Percentiles rank a stretch among this genome's conserved stretches.
These are phyloP conservation scores for Drosophila formosana DNA, from an alignment of 2,888 invertebrate genomes.

Conservation along the genomic window DNA sequence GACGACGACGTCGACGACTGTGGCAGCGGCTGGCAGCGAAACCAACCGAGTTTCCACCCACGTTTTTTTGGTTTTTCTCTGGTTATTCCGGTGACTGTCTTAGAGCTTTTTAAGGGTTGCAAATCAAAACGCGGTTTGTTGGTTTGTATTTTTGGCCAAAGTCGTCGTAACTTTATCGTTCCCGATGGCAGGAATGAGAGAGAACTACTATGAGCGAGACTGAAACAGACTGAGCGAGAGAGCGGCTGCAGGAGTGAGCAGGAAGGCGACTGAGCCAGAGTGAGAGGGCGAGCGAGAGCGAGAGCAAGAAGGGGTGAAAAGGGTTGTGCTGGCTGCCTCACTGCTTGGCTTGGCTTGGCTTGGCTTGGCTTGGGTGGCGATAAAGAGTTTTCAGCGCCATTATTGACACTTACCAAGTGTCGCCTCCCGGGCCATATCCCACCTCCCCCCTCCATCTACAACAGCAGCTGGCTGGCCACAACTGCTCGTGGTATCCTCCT, in stretches of 20 bases:
- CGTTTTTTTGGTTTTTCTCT: slow-evolving; percentile 68
- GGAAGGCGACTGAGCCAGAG: not conserved
- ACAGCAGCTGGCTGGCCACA: not conserved
- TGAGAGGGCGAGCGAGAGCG: slow-evolving; percentile 1
- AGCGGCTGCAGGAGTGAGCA: not conserved
- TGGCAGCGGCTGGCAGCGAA: slow-evolving; percentile 26
- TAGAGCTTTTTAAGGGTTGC: slow-evolving; percentile 75
- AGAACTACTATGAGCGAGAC: not conserved
- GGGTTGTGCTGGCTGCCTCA: slow-evolving; percentile 1
- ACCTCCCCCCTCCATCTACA: not conserved
- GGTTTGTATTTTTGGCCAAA: slow-evolving; percentile 81
- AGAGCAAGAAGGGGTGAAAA: not conserved
- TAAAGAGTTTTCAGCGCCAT: slow-evolving; percentile 76
- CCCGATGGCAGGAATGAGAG: slow-evolving; percentile 16
- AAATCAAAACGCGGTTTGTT: slow-evolving; percentile 82
- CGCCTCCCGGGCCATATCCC: slow-evolving; percentile 2
- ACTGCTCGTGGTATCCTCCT: slow-evolving; percentile 8
- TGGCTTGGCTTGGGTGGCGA: slow-evolving; percentile 20
- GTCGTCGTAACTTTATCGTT: slow-evolving; percentile 73
- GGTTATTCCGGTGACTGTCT: slow-evolving; percentile 67
- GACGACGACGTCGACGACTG: not conserved
- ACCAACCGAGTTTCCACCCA: slow-evolving; percentile 70
- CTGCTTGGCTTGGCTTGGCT: not conserved
- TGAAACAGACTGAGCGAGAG: slow-evolving; percentile 5
- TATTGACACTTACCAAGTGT: slow-evolving; percentile 79